phyloP scores from a whole-genome alignment of 2,888 invertebrate species.

The Sphaerophoria rueppellii region DNA sequence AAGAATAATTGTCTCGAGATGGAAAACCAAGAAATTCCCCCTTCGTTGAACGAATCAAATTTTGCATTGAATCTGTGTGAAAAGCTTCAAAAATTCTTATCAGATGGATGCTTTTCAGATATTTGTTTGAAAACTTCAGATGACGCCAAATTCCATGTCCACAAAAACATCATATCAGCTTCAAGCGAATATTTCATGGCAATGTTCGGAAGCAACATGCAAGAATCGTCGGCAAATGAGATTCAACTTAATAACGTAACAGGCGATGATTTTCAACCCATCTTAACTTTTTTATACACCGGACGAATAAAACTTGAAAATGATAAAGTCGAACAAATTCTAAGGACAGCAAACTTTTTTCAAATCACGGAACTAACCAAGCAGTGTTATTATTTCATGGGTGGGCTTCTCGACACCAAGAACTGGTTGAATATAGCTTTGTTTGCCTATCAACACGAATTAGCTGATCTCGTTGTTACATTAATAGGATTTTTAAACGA shows the following conservation, averaged over 20 bases:
- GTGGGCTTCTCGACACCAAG: background rate
- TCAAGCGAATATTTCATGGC: conserved; percentile 30
- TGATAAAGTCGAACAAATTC: conserved; percentile 7
- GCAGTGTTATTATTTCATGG: conserved; percentile 4
- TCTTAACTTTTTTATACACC: conserved; percentile 25
- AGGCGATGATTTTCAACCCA: background rate
- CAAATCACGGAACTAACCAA: background rate
- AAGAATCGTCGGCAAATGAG: background rate
- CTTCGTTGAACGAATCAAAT: too few relatives aligned
- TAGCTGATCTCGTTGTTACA: background rate
- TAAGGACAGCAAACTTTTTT: conserved; percentile 7
- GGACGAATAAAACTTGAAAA: conserved; percentile 25
- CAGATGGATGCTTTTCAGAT: conserved; percentile 13
- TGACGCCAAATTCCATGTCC: background rate
- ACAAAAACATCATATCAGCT: conserved; percentile 14
- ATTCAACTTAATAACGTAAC: conserved; percentile 11
- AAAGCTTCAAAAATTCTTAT: background rate
- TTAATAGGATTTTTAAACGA: background rate
- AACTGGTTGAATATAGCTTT: background rate
- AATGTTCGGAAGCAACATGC: conserved; percentile 23
- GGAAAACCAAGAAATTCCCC: too few relatives aligned
- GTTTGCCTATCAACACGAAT: background rate
- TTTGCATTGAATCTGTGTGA: too few relatives aligned
- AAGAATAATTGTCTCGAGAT: too few relatives aligned
- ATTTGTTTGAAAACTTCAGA: conserved; percentile 15